Conservation (phyloP, 2,888 invertebrate genomes). For the Eulithis prunata region DNA sequence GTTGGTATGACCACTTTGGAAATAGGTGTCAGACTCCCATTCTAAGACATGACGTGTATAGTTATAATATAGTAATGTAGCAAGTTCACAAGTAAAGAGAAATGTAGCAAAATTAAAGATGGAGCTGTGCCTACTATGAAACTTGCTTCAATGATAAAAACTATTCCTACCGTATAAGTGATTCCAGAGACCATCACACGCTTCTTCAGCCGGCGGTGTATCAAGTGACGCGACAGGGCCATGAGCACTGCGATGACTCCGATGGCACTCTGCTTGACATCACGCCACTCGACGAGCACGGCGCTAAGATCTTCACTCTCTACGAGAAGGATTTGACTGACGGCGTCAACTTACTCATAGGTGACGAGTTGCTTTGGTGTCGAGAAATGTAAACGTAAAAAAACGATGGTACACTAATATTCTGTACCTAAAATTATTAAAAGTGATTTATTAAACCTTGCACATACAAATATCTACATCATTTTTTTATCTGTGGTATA, state of each 20-base stretch:
- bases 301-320: conserved; percentile 87
- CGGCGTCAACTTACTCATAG: conserved; percentile 89
- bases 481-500: too few species aligned
- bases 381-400: neutral
- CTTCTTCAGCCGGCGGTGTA: conserved; percentile 86
- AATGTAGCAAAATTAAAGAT: too few species aligned
- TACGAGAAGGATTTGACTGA: conserved; percentile 90
- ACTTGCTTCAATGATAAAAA: neutral
- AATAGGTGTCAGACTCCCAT: too few species aligned
- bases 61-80: too few species aligned
- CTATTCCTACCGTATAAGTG: conserved; percentile 16
- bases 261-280: conserved; percentile 89
- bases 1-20: neutral
- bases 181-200: conserved; percentile 80
- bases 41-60: too few species aligned
- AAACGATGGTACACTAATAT: too few species aligned
- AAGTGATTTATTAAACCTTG: too few species aligned
- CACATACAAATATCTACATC: too few species aligned
- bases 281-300: conserved; percentile 87
- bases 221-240: conserved; percentile 88
- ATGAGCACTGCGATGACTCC: conserved; percentile 88
- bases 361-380: conserved; percentile 57
- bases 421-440: too few species aligned
- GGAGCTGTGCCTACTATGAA: too few species aligned
- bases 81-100: too few species aligned